Evolutionary conservation across 2,888 invertebrate genomes (phyloP).

Genomic region (Torymus texanus): DNA sequence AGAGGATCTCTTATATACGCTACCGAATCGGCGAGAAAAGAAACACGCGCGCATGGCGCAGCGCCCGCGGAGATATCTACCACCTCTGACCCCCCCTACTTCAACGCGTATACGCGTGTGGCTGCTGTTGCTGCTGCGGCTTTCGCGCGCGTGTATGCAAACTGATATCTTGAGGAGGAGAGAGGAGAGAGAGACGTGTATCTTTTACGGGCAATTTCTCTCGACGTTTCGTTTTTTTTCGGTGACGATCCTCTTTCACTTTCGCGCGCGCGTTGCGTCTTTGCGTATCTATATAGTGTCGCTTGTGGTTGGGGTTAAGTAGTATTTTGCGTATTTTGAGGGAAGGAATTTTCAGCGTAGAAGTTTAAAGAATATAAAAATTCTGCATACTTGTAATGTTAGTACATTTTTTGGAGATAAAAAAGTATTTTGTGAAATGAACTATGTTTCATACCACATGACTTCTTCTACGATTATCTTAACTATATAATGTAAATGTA

Average conservation of each 20-base stretch:
- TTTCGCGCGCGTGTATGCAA: conserved; percentile 16
- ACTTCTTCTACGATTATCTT: too few species aligned
- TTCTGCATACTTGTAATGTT: too few species aligned
- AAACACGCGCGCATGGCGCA: neutral
- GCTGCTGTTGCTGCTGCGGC: too few species aligned
- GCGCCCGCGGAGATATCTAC: conserved; percentile 5
- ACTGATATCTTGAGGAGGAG: conserved; percentile 13
- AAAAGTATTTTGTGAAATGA: too few species aligned
- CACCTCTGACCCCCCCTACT: conserved; percentile 28
- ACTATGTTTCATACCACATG: too few species aligned
- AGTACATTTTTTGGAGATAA: too few species aligned
- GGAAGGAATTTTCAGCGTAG: conserved; percentile 2
- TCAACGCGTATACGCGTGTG: neutral
- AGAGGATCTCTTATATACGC: conserved; percentile 10
- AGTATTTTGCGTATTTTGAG: neutral
- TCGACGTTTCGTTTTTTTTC: conserved; percentile 22
- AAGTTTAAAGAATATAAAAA: too few species aligned
- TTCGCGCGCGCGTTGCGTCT: neutral
- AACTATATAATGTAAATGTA: too few species aligned
- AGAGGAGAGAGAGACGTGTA: neutral
- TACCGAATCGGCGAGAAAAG: conserved; percentile 39
- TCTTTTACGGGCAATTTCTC: conserved; percentile 44
- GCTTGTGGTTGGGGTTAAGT: neutral
- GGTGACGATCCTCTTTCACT: conserved; percentile 43
- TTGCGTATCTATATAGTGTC: too few species aligned